Percentiles rank a stretch among this genome's conserved stretches.
phyloP scores from a whole-genome alignment of 2,797 vertebrate species.

The Acipenser oxyrinchus region DNA sequence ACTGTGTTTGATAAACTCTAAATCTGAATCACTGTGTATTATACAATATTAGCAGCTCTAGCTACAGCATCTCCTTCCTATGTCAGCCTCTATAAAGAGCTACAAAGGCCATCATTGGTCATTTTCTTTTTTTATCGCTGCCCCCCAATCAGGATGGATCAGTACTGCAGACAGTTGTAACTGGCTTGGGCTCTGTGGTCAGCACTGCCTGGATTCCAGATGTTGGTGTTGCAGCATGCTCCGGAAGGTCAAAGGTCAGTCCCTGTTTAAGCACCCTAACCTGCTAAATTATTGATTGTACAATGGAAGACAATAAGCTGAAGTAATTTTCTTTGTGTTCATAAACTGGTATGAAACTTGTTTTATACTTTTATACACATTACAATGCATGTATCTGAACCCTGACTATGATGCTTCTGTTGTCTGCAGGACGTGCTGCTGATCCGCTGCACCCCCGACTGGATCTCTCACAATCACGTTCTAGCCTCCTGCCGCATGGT shows the following conservation, averaged over 20 bases:
- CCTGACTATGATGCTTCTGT: neutral
- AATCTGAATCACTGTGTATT: no score
- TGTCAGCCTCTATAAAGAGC: no score
- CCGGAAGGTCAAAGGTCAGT: constrained; percentile 67
- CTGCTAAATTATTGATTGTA: neutral
- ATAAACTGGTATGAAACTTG: no score
- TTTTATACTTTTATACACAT: no score
- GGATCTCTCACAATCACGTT: constrained; percentile 65
- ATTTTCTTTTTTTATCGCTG: constrained; percentile 4
- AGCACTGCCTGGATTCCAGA: constrained; percentile 64
- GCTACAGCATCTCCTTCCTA: no score
- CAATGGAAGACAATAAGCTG: neutral
- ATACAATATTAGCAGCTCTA: no score
- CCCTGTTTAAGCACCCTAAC: neutral
- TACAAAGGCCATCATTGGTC: neutral
- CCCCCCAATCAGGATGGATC: constrained; percentile 59
- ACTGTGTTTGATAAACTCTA: no score
- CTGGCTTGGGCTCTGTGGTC: constrained; percentile 64
- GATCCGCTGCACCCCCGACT: constrained; percentile 64
- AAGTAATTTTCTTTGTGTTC: neutral
- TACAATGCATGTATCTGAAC: neutral
- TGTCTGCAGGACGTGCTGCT: constrained; percentile 57
- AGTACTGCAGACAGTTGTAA: constrained; percentile 61
- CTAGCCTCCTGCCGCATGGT: constrained; percentile 63
- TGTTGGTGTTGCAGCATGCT: constrained; percentile 62